Percentiles rank a stretch among this genome's conserved stretches.
phyloP scores from a whole-genome alignment of 2,113 vertebrate genomes.

The Heterochromis multidens region DNA sequence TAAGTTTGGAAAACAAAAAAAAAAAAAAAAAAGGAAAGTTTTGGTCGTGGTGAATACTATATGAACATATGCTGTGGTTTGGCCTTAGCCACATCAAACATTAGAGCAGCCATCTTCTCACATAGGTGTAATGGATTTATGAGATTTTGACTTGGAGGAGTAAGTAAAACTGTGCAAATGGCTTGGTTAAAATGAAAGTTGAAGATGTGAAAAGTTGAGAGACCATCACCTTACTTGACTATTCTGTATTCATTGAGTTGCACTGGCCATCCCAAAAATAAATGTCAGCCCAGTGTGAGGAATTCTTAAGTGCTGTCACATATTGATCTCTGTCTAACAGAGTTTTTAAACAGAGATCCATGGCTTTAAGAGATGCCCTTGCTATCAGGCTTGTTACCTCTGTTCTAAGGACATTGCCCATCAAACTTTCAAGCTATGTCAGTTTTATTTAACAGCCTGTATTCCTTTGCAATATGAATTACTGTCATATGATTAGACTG shows the following conservation, averaged over 20 bases:
- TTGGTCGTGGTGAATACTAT: not conserved
- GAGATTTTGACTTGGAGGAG: not conserved
- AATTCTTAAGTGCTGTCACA: slow-evolving; percentile 63
- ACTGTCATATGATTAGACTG: slow-evolving; percentile 1
- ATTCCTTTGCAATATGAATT: not conserved
- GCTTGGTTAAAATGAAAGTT: not conserved
- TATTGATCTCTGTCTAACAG: slow-evolving; percentile 63
- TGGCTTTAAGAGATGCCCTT: slow-evolving; percentile 19
- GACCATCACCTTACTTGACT: slow-evolving; percentile 18
- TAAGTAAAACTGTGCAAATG: not conserved
- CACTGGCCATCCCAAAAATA: slow-evolving; percentile 48
- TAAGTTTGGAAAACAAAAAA: no score
- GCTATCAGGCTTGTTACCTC: slow-evolving; percentile 19
- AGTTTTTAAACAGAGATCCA: slow-evolving; percentile 51
- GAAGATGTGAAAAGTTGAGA: slow-evolving; percentile 9
- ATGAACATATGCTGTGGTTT: not conserved
- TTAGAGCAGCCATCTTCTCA: not conserved
- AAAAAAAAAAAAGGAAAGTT: not conserved
- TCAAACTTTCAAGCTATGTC: slow-evolving; percentile 1
- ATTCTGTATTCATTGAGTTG: slow-evolving; percentile 42
- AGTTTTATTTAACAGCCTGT: slow-evolving; percentile 1
- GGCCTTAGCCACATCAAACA: not conserved
- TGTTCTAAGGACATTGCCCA: not conserved
- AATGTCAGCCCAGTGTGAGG: slow-evolving; percentile 64
- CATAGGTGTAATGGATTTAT: not conserved